These are phyloP conservation scores for Standfussiana lucernea DNA, from an alignment of 2,888 invertebrate species.

Conservation along the genomic window DNA sequence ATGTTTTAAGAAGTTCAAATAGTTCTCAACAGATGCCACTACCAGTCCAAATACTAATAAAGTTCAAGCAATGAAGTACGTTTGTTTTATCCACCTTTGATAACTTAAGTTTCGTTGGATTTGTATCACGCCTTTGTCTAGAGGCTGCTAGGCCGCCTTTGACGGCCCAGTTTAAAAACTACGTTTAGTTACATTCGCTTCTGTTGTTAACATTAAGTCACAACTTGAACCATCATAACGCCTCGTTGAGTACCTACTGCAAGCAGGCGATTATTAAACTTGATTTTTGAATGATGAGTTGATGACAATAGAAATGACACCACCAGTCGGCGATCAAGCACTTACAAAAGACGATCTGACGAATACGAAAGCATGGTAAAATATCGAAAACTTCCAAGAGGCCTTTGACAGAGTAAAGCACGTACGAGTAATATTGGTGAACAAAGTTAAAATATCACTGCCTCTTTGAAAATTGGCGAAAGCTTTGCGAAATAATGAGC, in stretches of 20 bases:
- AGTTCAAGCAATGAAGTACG: neutral
- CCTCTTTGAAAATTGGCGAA: neutral
- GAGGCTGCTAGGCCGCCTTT: neutral
- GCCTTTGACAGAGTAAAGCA: neutral
- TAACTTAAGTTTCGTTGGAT: neutral
- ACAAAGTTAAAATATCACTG: neutral
- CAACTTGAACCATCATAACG: neutral
- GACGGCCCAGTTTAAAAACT: neutral
- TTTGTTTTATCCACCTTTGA: neutral
- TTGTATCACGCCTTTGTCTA: neutral
- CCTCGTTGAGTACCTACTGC: neutral
- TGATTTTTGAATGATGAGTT: neutral
- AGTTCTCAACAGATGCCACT: conserved; percentile 78
- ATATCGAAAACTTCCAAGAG: neutral
- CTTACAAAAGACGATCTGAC: neutral
- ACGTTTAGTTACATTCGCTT: neutral
- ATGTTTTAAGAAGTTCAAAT: conserved; percentile 61
- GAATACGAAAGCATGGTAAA: neutral
- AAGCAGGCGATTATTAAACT: neutral
- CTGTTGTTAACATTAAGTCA: neutral
- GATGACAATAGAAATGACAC: neutral
- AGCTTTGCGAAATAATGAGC: neutral
- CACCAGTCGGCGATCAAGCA: neutral
- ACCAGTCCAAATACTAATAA: conserved; percentile 37
- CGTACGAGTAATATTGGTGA: neutral